Evolutionary conservation across 2,797 vertebrate genomes (phyloP).

Genomic region (Melanotaenia pygmaea): DNA sequence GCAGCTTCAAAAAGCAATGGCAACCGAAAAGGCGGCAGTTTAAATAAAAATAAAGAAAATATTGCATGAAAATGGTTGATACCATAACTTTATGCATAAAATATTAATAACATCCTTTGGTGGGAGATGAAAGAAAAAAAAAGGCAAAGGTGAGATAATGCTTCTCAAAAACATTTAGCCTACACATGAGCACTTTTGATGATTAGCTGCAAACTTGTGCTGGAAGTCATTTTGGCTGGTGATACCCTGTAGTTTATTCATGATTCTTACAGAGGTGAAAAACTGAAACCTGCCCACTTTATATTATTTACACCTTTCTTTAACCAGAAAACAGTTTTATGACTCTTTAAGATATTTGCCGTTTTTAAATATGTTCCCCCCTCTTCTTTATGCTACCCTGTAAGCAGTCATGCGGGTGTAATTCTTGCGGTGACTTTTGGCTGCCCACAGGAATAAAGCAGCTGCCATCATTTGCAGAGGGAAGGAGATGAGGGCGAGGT

Average conservation of each 20-base stretch:
- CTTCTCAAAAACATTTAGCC: slow-evolving; percentile 15
- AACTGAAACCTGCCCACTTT: neutral
- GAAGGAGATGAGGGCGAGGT: slow-evolving; percentile 93
- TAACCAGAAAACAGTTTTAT: slow-evolving; percentile 10
- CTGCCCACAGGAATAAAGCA: slow-evolving; percentile 95
- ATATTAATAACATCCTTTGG: slow-evolving; percentile 35
- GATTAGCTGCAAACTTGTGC: slow-evolving; percentile 40
- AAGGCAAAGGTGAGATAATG: slow-evolving; percentile 28
- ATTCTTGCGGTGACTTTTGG: slow-evolving; percentile 91
- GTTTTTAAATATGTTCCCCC: slow-evolving; percentile 9
- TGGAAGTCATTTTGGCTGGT: slow-evolving; percentile 12
- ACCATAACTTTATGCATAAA: slow-evolving; percentile 20
- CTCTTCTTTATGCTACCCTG: slow-evolving; percentile 82
- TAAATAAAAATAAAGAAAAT: slow-evolving; percentile 22
- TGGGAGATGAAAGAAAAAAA: neutral
- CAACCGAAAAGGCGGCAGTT: slow-evolving; percentile 40
- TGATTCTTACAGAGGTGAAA: slow-evolving; percentile 20
- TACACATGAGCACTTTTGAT: slow-evolving; percentile 42
- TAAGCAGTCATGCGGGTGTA: slow-evolving; percentile 94
- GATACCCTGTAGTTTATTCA: neutral
- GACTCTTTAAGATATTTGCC: slow-evolving; percentile 18
- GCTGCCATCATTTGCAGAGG: slow-evolving; percentile 97
- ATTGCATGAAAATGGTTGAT: slow-evolving; percentile 20
- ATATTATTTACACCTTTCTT: slow-evolving; percentile 5
- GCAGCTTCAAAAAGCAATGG: slow-evolving; percentile 65